phyloP scores from a whole-genome alignment of 2,113 vertebrate species.

The Marmota flaviventris region DNA sequence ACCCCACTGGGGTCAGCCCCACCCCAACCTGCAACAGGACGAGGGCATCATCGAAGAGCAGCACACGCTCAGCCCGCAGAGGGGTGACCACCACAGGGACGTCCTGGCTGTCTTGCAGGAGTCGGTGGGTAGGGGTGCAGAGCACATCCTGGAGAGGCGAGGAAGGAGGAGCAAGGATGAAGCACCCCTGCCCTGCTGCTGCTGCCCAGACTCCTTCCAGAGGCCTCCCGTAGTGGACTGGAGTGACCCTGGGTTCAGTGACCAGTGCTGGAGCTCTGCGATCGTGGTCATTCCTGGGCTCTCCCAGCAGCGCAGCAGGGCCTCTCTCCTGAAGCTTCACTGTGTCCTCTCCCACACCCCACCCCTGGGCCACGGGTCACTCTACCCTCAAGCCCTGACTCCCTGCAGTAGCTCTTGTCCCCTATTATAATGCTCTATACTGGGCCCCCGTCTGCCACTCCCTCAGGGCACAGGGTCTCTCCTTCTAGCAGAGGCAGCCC shows the following conservation, averaged over 20 bases:
- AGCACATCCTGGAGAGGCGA: slow-evolving; percentile 82
- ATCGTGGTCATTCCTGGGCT: not conserved
- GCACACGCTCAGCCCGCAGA: slow-evolving; percentile 77
- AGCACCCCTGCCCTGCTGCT: not conserved
- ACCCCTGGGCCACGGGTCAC: fast-evolving
- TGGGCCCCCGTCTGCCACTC: not conserved
- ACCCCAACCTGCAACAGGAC: slow-evolving; percentile 87
- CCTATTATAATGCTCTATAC: not conserved
- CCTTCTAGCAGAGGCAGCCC: not conserved
- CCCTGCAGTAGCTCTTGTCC: not conserved
- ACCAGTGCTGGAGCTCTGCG: not conserved
- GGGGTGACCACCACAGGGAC: slow-evolving; percentile 60
- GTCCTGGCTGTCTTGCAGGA: slow-evolving; percentile 88
- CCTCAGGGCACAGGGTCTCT: not conserved
- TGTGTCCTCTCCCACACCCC: too few species aligned
- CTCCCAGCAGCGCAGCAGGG: not conserved
- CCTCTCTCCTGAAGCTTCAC: not conserved
- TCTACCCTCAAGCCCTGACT: not conserved
- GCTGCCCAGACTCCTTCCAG: not conserved
- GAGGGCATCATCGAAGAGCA: slow-evolving; percentile 89
- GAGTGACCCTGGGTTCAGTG: not conserved
- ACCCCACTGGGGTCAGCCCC: not conserved
- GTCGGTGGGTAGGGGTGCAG: slow-evolving; percentile 81
- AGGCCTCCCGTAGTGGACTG: not conserved
- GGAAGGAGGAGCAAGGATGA: not conserved